These are phyloP conservation scores for Magallana ariakensis DNA, from an alignment of 1,140 invertebrate genomes.

Conservation along the genomic window DNA sequence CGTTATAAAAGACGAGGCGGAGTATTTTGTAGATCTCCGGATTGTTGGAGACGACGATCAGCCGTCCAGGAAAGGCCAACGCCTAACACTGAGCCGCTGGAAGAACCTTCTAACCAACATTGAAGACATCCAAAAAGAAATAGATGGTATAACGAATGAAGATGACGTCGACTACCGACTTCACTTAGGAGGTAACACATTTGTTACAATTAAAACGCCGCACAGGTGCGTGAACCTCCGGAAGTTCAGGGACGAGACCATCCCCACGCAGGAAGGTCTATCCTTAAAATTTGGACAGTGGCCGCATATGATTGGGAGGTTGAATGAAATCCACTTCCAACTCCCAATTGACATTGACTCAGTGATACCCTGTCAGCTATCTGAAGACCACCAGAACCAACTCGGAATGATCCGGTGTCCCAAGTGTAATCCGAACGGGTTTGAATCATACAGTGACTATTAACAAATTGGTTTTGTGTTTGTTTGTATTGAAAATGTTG, in stretches of 20 bases:
- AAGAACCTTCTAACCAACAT: background rate
- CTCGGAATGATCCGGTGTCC: slow-evolving; percentile 32
- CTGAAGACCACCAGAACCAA: slow-evolving; percentile 34
- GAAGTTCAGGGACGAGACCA: background rate
- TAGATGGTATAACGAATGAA: background rate
- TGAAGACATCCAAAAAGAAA: background rate
- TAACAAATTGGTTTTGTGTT: too few species aligned
- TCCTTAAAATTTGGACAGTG: background rate
- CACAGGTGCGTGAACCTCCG: background rate
- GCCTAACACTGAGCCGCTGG: background rate
- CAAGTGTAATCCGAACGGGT: slow-evolving; percentile 5
- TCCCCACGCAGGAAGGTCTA: background rate
- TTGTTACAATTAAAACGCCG: background rate
- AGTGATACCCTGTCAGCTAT: slow-evolving; percentile 5
- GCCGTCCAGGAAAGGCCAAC: background rate
- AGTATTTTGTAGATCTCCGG: background rate
- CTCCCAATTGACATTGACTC: background rate
- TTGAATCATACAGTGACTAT: too few species aligned
- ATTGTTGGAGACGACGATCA: background rate
- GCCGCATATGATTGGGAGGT: background rate
- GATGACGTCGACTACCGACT: background rate
- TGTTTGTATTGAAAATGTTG: too few species aligned
- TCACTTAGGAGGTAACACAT: background rate
- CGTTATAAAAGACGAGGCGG: background rate
- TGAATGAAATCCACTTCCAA: background rate